These are phyloP conservation scores for Orthonyx spaldingii DNA, from an alignment of 2,113 vertebrate genomes.

Conservation along the genomic window DNA sequence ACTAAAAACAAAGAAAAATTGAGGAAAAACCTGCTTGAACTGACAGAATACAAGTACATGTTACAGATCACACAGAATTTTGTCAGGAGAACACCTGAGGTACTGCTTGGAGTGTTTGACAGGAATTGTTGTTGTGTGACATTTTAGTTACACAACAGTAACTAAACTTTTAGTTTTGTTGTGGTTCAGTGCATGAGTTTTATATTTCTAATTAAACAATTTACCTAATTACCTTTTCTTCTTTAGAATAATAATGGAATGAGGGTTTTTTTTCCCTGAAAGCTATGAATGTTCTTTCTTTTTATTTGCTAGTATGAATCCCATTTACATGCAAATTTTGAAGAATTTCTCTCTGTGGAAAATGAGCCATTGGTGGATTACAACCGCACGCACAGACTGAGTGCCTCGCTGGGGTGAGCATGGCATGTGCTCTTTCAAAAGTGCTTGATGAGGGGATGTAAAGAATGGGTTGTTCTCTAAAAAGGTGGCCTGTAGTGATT, in stretches of 20 bases:
- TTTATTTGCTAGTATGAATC: conserved; percentile 74
- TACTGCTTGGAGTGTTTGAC: not conserved
- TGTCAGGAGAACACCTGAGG: conserved; percentile 80
- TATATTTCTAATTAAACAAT: not conserved
- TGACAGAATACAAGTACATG: conserved; percentile 93
- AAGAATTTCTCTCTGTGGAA: conserved; percentile 90
- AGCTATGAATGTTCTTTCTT: not conserved
- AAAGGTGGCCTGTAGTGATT: not conserved
- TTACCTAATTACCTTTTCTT: not conserved
- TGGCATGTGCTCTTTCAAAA: not conserved
- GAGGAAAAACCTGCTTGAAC: conserved; percentile 87
- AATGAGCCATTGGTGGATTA: conserved; percentile 86
- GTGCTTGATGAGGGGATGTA: not conserved
- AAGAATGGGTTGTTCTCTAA: not conserved
- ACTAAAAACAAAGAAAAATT: conserved; percentile 94
- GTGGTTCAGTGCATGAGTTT: not conserved
- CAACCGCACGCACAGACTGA: conserved; percentile 91
- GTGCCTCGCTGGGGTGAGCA: conserved; percentile 90
- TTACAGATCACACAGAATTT: conserved; percentile 85
- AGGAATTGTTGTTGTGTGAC: not conserved
- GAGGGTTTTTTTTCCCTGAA: not conserved
- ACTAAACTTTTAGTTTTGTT: too few relatives aligned
- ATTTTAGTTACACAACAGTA: not conserved
- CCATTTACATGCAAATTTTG: conserved; percentile 74
- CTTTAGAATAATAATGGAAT: not conserved